Percentiles rank a stretch among this genome's conserved stretches.
Conservation (phyloP, 2,797 vertebrate species). For the Helostoma temminkii region DNA sequence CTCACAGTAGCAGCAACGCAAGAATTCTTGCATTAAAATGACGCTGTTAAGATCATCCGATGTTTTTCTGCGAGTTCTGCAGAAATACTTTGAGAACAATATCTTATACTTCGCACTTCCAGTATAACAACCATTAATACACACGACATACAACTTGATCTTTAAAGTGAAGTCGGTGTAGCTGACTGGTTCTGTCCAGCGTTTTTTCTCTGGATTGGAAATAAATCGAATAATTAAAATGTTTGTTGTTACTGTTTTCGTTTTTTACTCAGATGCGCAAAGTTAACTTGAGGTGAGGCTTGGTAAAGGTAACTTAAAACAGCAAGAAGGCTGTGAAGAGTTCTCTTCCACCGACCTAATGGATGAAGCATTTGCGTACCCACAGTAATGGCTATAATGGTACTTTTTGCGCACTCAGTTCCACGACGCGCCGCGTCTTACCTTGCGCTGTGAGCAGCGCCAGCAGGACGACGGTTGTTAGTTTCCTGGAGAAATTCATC, state of each 20-base stretch:
- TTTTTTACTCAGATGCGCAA: neutral
- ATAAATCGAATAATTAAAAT: neutral
- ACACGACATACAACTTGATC: neutral
- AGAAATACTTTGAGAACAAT: neutral
- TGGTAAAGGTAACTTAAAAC: neutral
- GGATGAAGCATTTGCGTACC: neutral
- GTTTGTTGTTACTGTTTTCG: neutral
- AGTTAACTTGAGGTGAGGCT: neutral
- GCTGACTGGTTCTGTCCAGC: fast-evolving
- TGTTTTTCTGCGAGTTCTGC: neutral
- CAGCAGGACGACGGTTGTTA: conserved; percentile 68
- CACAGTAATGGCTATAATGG: neutral
- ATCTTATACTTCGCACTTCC: neutral
- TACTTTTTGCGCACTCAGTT: conserved; percentile 3
- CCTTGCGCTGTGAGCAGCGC: conserved; percentile 78
- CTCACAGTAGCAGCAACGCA: too few relatives aligned
- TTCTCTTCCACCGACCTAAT: neutral
- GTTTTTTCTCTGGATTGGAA: neutral
- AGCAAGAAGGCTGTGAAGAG: neutral
- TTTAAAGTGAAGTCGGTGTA: neutral
- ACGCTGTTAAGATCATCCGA: neutral
- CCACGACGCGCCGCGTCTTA: conserved; percentile 61
- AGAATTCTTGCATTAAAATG: neutral
- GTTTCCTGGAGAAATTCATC: conserved; percentile 77
- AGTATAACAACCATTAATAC: too few relatives aligned